Evolutionary conservation across 2,888 invertebrate genomes (phyloP).

Genomic region (Leptarthrus brevirostris): DNA sequence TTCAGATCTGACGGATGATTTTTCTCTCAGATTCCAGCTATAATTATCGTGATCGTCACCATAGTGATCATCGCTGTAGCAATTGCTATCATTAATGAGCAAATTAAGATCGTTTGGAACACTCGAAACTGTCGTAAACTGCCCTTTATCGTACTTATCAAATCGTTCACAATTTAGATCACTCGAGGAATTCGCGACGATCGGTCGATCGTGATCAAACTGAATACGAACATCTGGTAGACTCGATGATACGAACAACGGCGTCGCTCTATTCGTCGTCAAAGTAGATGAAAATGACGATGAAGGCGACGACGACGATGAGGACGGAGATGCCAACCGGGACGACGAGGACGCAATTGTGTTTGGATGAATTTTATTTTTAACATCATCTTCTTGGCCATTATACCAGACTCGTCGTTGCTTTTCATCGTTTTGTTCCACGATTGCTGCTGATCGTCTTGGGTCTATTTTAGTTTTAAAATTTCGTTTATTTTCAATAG

Average conservation of each 20-base stretch:
- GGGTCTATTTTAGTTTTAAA: conserved; percentile 54
- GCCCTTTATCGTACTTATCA: conserved; percentile 31
- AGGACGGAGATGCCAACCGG: conserved; percentile 55
- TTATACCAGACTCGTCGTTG: conserved; percentile 49
- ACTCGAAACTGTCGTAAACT: conserved; percentile 66
- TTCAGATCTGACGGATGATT: conserved; percentile 58
- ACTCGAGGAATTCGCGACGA: conserved; percentile 43
- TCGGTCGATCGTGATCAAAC: conserved; percentile 34
- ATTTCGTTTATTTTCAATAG: conserved; percentile 30
- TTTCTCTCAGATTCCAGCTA: conserved; percentile 49
- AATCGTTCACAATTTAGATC: conserved; percentile 28
- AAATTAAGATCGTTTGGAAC: conserved; percentile 78
- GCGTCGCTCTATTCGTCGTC: conserved; percentile 16
- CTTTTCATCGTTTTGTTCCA: conserved; percentile 47
- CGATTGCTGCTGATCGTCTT: conserved; percentile 43
- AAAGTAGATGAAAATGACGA: conserved; percentile 63
- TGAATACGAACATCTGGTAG: conserved; percentile 64
- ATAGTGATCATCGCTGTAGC: conserved; percentile 48
- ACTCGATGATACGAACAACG: conserved; percentile 58
- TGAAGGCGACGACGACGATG: conserved; percentile 58
- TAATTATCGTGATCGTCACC: conserved; percentile 42
- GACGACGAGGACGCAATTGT: conserved; percentile 58
- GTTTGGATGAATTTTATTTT: conserved; percentile 56
- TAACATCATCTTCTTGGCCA: conserved; percentile 56
- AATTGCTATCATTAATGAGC: conserved; percentile 60